Conservation (phyloP, 2,888 invertebrate genomes). For the Limnephilus rhombicus region DNA sequence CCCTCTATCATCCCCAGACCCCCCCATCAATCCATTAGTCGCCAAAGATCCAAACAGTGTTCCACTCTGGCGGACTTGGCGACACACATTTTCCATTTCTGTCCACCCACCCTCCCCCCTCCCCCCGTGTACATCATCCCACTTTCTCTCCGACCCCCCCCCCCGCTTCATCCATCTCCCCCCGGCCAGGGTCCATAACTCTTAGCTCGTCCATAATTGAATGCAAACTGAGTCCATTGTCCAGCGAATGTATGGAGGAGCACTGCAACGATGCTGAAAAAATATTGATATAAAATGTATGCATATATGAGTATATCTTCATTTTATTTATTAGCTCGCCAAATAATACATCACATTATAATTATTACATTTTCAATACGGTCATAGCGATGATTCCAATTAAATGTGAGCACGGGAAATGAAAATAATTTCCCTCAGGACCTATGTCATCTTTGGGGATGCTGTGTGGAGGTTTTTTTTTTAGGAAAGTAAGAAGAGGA, state of each 20-base stretch:
- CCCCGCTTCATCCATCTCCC: slow-evolving; percentile 34
- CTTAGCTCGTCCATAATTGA: slow-evolving; percentile 76
- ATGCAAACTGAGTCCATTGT: slow-evolving; percentile 75
- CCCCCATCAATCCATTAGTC: slow-evolving; percentile 77
- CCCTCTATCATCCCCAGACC: slow-evolving; percentile 44
- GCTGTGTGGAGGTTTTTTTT: too few species aligned
- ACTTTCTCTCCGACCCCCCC: slow-evolving; percentile 13
- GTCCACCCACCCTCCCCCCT: slow-evolving; percentile 51
- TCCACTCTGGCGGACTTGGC: slow-evolving; percentile 75
- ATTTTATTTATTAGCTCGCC: too few species aligned
- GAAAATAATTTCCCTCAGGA: too few species aligned
- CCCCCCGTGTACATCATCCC: slow-evolving; percentile 70
- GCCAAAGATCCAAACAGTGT: slow-evolving; percentile 70
- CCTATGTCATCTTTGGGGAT: too few species aligned
- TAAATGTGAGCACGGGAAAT: too few species aligned
- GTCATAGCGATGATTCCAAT: too few species aligned
- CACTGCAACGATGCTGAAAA: slow-evolving; percentile 40
- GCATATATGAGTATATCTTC: not conserved
- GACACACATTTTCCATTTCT: slow-evolving; percentile 78
- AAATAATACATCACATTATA: too few species aligned
- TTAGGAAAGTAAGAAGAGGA: too few species aligned
- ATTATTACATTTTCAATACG: too few species aligned
- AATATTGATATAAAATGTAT: not conserved
- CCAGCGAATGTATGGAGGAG: slow-evolving; percentile 66
- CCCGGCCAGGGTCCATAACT: slow-evolving; percentile 63